Evolutionary conservation across 2,797 vertebrate species (phyloP).

Genomic region (Chlorospingus flavigularis): DNA sequence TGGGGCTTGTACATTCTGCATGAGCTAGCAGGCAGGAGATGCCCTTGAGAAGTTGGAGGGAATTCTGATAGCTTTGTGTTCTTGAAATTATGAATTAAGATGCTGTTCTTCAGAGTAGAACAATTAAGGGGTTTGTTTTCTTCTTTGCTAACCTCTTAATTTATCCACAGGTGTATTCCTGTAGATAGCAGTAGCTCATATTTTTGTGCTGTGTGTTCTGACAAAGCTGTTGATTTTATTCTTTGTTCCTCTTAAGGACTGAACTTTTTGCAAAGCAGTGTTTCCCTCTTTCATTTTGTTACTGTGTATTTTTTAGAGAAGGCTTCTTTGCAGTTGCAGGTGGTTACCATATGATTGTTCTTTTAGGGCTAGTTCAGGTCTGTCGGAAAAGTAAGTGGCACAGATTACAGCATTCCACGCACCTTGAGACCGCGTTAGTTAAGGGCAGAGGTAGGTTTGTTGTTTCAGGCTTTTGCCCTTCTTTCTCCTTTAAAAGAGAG

Average conservation of each 20-base stretch:
- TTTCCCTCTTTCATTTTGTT: not conserved
- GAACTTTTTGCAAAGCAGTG: not conserved
- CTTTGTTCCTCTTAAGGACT: not conserved
- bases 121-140: slow-evolving; percentile 16
- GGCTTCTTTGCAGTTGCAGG: not conserved
- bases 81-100: not conserved
- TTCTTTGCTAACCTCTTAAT: slow-evolving; percentile 22
- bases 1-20: rapidly evolving
- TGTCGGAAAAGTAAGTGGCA: not conserved
- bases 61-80: not conserved
- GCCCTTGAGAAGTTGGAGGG: not conserved
- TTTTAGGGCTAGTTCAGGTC: not conserved
- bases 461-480: not conserved
- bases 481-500: not conserved
- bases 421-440: not conserved
- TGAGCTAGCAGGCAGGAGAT: not conserved
- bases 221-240: not conserved
- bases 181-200: not conserved
- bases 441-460: not conserved
- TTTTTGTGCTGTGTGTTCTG: not conserved
- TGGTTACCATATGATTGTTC: not conserved
- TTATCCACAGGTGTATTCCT: slow-evolving; percentile 42
- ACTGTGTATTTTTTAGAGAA: not conserved
- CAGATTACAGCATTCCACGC: not conserved
- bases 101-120: not conserved